Conservation (phyloP, 1,140 invertebrate species). For the Calliopsis andreniformis region DNA sequence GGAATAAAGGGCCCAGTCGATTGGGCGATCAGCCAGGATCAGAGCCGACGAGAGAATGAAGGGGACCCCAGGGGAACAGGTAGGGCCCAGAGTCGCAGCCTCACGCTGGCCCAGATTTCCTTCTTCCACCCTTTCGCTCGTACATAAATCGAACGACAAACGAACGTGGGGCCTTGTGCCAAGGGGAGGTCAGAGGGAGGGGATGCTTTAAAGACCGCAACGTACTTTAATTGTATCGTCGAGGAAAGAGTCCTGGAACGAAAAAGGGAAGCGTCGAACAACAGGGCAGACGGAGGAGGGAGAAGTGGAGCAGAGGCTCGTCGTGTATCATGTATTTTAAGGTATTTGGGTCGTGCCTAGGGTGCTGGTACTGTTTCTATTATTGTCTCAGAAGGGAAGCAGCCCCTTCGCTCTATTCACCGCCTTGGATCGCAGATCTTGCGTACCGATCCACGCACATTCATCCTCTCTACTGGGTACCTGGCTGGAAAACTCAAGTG, state of each 20-base stretch:
- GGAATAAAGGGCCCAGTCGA: slow-evolving; percentile 34
- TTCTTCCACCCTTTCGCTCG: slow-evolving; percentile 49
- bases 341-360: slow-evolving; percentile 67
- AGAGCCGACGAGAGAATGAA: neutral
- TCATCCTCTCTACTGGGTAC: slow-evolving; percentile 19
- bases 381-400: slow-evolving; percentile 76
- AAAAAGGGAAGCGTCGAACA: slow-evolving; percentile 37
- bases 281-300: slow-evolving; percentile 9
- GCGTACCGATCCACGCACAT: slow-evolving; percentile 42
- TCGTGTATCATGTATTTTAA: slow-evolving; percentile 75
- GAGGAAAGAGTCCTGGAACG: slow-evolving; percentile 34
- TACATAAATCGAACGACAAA: slow-evolving; percentile 71
- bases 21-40: slow-evolving; percentile 35
- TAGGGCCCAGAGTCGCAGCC: slow-evolving; percentile 30
- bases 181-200: slow-evolving; percentile 13
- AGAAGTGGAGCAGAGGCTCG: slow-evolving; percentile 58
- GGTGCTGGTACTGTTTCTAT: slow-evolving; percentile 77
- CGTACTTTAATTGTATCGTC: slow-evolving; percentile 75
- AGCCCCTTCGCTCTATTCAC: slow-evolving; percentile 41
- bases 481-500: slow-evolving; percentile 42
- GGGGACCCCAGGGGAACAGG: slow-evolving; percentile 40
- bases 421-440: slow-evolving; percentile 9
- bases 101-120: slow-evolving; percentile 62
- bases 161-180: slow-evolving; percentile 27
- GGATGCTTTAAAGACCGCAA: slow-evolving; percentile 67